phyloP scores from a whole-genome alignment of 2,888 invertebrate species.

The Lepidocyrtoides sp. region DNA sequence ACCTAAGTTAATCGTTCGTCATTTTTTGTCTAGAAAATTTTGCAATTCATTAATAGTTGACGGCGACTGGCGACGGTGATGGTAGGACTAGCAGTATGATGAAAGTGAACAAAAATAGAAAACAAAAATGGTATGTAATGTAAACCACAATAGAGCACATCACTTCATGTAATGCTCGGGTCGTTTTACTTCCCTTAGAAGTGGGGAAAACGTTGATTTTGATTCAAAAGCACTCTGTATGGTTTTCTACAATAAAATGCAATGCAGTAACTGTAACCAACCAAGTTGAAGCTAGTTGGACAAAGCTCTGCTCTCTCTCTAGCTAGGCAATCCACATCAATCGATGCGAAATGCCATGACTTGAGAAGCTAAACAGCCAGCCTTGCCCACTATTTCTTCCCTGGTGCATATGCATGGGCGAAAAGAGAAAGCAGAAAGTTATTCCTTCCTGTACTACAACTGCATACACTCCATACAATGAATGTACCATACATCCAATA shows the following conservation, averaged over 20 bases:
- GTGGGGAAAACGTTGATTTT: neutral
- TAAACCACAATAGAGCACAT: too few relatives aligned
- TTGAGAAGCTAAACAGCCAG: neutral
- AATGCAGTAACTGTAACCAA: neutral
- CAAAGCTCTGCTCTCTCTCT: neutral
- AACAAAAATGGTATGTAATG: too few relatives aligned
- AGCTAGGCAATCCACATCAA: conserved; percentile 21
- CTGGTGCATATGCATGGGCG: neutral
- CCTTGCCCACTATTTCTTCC: neutral
- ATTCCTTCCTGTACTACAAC: too few relatives aligned
- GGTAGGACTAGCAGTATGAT: too few relatives aligned
- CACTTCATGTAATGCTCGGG: neutral
- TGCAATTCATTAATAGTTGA: too few relatives aligned
- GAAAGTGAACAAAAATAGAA: too few relatives aligned
- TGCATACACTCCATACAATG: neutral
- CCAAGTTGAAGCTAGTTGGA: neutral
- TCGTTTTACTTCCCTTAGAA: conserved; percentile 26
- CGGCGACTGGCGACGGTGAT: too few relatives aligned
- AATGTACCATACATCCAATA: neutral
- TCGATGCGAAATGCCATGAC: conserved; percentile 39
- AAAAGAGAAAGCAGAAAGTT: neutral
- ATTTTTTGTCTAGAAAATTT: too few relatives aligned
- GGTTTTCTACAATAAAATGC: neutral
- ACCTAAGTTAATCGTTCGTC: too few relatives aligned
- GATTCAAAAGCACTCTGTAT: neutral